phyloP scores from a whole-genome alignment of 2,113 vertebrate species.

The Microtus richardsoni region DNA sequence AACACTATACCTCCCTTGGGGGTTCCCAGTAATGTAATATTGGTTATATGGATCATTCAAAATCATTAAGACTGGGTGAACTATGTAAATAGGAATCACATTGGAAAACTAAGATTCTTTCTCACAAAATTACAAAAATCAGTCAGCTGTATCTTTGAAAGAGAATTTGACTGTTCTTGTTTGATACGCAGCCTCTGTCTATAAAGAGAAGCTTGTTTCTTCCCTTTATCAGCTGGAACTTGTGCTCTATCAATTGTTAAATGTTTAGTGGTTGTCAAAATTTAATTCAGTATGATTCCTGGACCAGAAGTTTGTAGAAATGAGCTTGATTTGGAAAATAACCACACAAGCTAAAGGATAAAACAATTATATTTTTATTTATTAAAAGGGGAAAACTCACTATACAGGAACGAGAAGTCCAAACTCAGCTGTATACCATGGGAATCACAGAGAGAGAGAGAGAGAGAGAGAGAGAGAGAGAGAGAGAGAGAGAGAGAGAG shows the following conservation, averaged over 20 bases:
- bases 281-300: constrained; percentile 19
- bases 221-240: not conserved
- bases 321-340: no score
- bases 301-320: not conserved
- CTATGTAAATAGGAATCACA: constrained; percentile 26
- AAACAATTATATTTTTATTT: no score
- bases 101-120: not conserved
- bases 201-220: not conserved
- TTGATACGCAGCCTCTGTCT: not conserved
- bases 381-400: no score
- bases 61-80: constrained; percentile 8
- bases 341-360: no score
- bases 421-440: no score
- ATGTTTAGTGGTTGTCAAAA: not conserved
- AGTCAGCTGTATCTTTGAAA: not conserved
- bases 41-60: not conserved
- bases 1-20: not conserved
- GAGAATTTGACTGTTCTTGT: not conserved
- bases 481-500: no score
- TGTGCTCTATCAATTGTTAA: not conserved
- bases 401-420: no score
- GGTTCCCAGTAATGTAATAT: constrained; percentile 8
- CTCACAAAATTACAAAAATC: constrained; percentile 28
- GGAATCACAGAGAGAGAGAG: no score
- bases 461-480: no score